These are phyloP conservation scores for Chaunax sp. DNA, from an alignment of 2,797 vertebrate genomes.

Conservation along the genomic window DNA sequence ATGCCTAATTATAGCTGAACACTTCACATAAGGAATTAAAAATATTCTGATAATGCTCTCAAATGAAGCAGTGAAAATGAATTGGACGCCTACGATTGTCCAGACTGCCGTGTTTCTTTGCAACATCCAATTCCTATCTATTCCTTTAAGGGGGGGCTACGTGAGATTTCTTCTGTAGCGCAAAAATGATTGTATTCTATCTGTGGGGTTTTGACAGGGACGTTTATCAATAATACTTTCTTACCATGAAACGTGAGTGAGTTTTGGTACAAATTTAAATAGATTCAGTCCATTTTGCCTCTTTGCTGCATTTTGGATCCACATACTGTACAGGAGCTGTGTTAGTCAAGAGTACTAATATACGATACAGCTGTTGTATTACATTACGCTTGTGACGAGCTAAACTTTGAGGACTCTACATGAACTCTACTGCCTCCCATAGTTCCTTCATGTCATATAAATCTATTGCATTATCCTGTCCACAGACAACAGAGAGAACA, in stretches of 20 bases:
- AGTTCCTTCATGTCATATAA: conserved; percentile 58
- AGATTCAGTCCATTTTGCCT: too few relatives aligned
- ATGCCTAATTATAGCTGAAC: conserved; percentile 26
- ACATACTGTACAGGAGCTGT: neutral
- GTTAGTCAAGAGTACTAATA: neutral
- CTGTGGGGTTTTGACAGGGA: too few relatives aligned
- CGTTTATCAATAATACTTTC: too few relatives aligned
- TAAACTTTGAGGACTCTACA: conserved; percentile 27
- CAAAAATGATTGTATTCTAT: too few relatives aligned
- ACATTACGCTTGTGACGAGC: conserved; percentile 29
- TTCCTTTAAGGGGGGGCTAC: conserved; percentile 3
- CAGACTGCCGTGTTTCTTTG: neutral
- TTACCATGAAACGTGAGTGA: too few relatives aligned
- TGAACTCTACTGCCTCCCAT: conserved; percentile 31
- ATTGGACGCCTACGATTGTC: neutral
- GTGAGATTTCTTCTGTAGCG: neutral
- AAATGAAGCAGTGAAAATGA: conserved; percentile 22
- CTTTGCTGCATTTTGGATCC: neutral
- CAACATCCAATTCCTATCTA: conserved; percentile 8
- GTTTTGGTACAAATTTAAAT: too few relatives aligned
- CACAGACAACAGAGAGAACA: conserved; percentile 60
- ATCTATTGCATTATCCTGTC: conserved; percentile 48
- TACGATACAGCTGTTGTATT: conserved; percentile 18
- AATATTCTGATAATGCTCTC: conserved; percentile 7
- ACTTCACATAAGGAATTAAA: conserved; percentile 25